Base-by-base conservation (phyloP, 2,797 vertebrate genomes). In the Enteromius thamalakanensis region DNA sequence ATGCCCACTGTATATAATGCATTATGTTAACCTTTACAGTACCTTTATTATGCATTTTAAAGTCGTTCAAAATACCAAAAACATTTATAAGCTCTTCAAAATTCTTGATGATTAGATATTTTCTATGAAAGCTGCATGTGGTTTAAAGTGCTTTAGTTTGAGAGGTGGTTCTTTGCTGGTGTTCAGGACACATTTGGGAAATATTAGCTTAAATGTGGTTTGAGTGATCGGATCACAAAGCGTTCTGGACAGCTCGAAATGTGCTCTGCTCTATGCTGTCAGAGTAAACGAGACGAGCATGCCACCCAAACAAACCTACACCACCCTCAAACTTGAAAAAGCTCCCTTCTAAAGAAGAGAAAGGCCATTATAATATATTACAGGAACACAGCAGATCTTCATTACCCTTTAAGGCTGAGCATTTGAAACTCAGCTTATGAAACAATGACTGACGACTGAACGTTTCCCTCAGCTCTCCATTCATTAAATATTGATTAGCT, bases 401-500 rank as follows among this genome's bases (percentile, higher is more conserved):
- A 64, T 72, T 51, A 72, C 70, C 42, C 47, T 64, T 79, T 67
- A 34, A 67, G 76, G 7, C 45, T 1, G 64, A 67, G 76, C 14
- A 68, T 74, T 68, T 68, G 69, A 1, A 67, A 55, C 76, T 70
- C 23, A 12, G 49, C n/a, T 65, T 40, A 40, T 71, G 58, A 21
- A 32, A 72, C 29, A 55, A 60, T 74, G 60, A 80, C 11, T 53
- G 34, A 49, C 1, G 47, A 17, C 45, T 47, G 45, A 55, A 42
- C 4, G 23, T 10, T 40, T n/a, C 3, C 53, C 65, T n/a, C 23
- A 17, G 32, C 37, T 21, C 67, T 34, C 23, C 2, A 12, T 55
- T 80, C 60, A 80, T 84, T 45, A 84, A 80, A 80, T 19, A 68
- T 65, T 68, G 47, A 80, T 80, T 9, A 80, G 23, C n/a, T n/a